Evolutionary conservation across 2,113 vertebrate genomes (phyloP).

Genomic region (Pseudonaja textilis): DNA sequence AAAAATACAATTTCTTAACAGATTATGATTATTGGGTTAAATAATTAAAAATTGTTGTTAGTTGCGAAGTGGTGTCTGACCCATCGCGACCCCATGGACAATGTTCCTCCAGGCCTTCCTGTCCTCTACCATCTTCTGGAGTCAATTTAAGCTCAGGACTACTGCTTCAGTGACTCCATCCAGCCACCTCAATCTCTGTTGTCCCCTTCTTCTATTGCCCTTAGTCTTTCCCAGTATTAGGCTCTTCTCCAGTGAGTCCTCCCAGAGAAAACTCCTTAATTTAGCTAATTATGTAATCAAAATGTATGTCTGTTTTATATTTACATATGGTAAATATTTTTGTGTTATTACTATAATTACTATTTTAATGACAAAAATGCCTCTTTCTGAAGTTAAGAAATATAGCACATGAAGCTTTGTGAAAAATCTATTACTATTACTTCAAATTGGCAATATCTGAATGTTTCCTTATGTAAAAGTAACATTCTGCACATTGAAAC

Average conservation of each 20-base stretch:
- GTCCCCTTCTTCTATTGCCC: no score
- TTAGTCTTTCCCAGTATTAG: no score
- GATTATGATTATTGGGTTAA: not conserved
- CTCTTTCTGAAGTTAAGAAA: not conserved
- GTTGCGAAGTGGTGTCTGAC: no score
- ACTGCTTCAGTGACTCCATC: no score
- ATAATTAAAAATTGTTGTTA: not conserved
- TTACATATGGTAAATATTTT: not conserved
- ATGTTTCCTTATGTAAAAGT: not conserved
- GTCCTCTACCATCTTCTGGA: no score
- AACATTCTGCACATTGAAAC: not conserved
- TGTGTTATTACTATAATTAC: not conserved
- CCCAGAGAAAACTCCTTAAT: not conserved
- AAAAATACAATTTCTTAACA: not conserved
- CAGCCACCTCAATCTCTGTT: no score
- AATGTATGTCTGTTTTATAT: not conserved
- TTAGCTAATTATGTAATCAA: not conserved
- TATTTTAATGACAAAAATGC: not conserved
- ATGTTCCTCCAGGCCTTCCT: no score
- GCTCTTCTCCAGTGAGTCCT: no score
- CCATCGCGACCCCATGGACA: no score
- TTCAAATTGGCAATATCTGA: not conserved
- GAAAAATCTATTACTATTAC: not conserved
- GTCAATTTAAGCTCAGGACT: no score
- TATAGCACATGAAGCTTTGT: not conserved